Percentiles rank a stretch among this genome's conserved stretches.
These are phyloP conservation scores for Lampris incognitus DNA, from an alignment of 2,113 vertebrate species.

Conservation along the genomic window DNA sequence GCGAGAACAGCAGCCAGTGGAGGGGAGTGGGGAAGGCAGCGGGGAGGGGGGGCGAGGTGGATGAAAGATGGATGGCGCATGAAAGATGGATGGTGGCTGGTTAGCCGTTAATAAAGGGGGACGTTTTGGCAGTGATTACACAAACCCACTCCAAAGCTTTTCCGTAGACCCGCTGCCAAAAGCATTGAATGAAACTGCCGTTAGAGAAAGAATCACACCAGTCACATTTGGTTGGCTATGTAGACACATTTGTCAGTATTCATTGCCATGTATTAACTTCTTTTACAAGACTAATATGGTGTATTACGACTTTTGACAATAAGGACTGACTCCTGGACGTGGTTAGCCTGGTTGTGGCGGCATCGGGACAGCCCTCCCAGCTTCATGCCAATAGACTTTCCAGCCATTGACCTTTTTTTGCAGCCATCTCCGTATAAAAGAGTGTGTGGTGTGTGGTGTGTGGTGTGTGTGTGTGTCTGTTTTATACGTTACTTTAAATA, in stretches of 20 bases:
- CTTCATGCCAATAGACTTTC: constrained; percentile 28
- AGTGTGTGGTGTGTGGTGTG: no score
- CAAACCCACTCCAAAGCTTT: constrained; percentile 8
- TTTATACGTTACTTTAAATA: constrained; percentile 77
- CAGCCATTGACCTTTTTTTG: constrained; percentile 33
- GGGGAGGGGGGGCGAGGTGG: constrained; percentile 48
- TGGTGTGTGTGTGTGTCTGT: constrained; percentile 29
- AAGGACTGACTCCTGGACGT: background rate
- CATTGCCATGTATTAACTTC: constrained; percentile 10
- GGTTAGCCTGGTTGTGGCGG: constrained; percentile 35
- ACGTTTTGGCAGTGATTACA: constrained; percentile 14
- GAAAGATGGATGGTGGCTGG: constrained; percentile 3
- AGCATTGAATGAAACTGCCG: constrained; percentile 19
- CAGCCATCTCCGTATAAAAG: constrained; percentile 47
- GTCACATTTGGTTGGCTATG: constrained; percentile 45
- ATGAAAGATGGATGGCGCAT: constrained; percentile 6
- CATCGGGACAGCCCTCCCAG: constrained; percentile 24
- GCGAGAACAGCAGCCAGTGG: no score
- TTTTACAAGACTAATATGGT: background rate
- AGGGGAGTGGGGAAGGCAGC: no score
- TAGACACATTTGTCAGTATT: constrained; percentile 23
- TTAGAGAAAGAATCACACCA: background rate
- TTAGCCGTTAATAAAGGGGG: constrained; percentile 27
- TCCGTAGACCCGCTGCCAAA: constrained; percentile 24
- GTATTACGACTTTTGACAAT: constrained; percentile 23